These are phyloP conservation scores for Calephelis nemesis DNA, from an alignment of 1,140 invertebrate genomes.

Conservation along the genomic window DNA sequence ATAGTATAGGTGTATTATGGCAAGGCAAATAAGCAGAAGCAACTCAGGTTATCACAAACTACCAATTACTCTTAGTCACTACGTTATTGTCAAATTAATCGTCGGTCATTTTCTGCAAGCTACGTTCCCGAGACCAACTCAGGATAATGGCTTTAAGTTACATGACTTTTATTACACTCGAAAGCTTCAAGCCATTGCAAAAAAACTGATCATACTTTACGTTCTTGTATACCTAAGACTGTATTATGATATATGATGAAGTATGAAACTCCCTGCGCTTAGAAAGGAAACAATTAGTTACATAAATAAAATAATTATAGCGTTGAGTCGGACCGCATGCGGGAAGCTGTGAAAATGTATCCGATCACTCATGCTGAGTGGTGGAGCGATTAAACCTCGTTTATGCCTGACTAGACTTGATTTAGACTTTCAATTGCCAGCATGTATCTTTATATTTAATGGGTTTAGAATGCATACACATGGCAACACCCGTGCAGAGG, in stretches of 20 bases:
- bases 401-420: constrained; percentile 34
- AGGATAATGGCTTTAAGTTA: too few species aligned
- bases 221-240: too few species aligned
- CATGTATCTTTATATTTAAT: constrained; percentile 33
- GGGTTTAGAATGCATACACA: constrained; percentile 12
- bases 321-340: constrained; percentile 26
- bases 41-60: too few species aligned
- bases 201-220: too few species aligned
- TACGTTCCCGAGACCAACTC: too few species aligned
- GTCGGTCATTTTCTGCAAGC: too few species aligned
- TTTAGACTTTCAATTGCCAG: constrained; percentile 43
- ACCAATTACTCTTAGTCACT: too few species aligned
- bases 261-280: constrained; percentile 26
- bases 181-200: too few species aligned
- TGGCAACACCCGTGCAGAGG: not conserved
- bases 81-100: too few species aligned
- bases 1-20: too few species aligned
- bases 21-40: too few species aligned
- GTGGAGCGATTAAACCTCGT: constrained; percentile 32
- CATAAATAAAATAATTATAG: constrained; percentile 65
- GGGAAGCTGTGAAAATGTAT: constrained; percentile 42
- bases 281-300: constrained; percentile 60
- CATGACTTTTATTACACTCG: too few species aligned
- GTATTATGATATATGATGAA: not conserved
- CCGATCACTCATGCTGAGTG: constrained; percentile 42